Percentiles rank a stretch among this genome's conserved stretches.
Conservation (phyloP, 23 tunicate genomes). For the Oikopleura albicans region DNA sequence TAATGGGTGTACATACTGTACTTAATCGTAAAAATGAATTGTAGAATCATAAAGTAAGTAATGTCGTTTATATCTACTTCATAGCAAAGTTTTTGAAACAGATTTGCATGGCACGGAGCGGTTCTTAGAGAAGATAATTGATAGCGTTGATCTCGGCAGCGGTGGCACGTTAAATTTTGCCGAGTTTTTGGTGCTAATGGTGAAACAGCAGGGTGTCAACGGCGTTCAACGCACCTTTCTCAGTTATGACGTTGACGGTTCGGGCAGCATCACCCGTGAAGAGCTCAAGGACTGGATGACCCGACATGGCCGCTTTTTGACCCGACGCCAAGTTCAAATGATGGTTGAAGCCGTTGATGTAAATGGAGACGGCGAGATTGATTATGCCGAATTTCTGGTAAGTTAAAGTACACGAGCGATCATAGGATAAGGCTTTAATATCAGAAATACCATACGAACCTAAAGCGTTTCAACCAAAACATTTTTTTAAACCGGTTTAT, state of each 20-base stretch:
- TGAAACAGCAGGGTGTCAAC: conserved; percentile 3
- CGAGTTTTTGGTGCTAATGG: conserved; percentile 4
- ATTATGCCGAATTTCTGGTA: conserved; percentile 5
- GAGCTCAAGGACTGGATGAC: conserved; percentile 16
- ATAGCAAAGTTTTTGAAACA: not conserved
- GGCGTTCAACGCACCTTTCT: conserved; percentile 2
- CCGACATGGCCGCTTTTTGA: not conserved
- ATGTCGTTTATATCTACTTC: no score
- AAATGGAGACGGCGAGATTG: conserved; percentile 12
- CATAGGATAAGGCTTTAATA: no score
- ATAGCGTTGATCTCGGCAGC: not conserved
- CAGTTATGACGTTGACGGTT: not conserved
- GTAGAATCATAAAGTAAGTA: no score
- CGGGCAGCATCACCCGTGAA: not conserved
- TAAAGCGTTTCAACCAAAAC: no score
- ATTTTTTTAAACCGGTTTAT: no score
- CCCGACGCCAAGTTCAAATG: not conserved
- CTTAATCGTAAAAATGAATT: no score
- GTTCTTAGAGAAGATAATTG: not conserved
- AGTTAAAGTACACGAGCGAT: no score
- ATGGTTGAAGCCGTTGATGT: conserved; percentile 14
- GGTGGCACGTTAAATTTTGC: not conserved
- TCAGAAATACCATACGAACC: no score
- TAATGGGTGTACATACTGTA: no score
- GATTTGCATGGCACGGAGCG: not conserved